Evolutionary conservation across 2,888 invertebrate species (phyloP).

Genomic region (Oasisia sp.): DNA sequence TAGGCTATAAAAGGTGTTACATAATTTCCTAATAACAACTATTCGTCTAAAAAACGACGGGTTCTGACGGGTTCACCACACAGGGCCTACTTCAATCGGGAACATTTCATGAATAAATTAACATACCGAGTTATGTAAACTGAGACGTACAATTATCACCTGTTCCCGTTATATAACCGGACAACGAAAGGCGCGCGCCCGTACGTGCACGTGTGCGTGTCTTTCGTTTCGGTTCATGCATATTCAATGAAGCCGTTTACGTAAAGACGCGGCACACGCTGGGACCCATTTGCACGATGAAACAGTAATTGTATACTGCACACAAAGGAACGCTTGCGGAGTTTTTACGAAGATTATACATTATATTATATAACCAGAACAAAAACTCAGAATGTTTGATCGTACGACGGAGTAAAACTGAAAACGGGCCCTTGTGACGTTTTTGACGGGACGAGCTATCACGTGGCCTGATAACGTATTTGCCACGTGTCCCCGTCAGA

Average conservation of each 20-base stretch:
- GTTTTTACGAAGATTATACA: too few species aligned
- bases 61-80: background rate
- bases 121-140: background rate
- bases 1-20: background rate
- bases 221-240: slow-evolving; percentile 1
- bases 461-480: too few species aligned
- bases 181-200: background rate
- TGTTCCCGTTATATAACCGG: background rate
- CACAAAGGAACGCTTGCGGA: background rate
- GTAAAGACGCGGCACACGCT: background rate
- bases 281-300: background rate
- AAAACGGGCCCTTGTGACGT: too few species aligned
- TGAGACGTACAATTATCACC: background rate
- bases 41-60: background rate
- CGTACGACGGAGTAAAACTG: too few species aligned
- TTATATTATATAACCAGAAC: too few species aligned
- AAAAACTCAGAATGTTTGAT: too few species aligned
- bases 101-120: background rate
- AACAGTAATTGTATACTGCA: background rate
- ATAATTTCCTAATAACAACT: background rate
- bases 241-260: slow-evolving; percentile 1
- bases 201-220: background rate
- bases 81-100: background rate
- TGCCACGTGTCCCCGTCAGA: too few species aligned
- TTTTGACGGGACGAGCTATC: too few species aligned